Evolutionary conservation across 2,888 invertebrate genomes (phyloP).

Genomic region (Lasioglossum malachurum): DNA sequence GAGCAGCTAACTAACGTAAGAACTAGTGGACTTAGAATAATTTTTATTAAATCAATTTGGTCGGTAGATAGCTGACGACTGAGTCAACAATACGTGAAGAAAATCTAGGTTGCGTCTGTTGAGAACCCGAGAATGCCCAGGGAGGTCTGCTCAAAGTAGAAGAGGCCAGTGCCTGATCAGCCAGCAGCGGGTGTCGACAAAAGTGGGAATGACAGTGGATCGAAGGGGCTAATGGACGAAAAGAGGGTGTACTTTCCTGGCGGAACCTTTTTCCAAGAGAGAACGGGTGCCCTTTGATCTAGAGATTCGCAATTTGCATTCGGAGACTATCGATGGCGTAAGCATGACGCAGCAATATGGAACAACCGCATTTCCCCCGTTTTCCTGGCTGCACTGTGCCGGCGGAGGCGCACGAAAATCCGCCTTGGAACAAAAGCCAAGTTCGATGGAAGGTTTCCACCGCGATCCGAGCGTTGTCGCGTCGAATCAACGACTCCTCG

Average conservation of each 20-base stretch:
- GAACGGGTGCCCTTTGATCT: conserved; percentile 19
- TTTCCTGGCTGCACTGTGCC: neutral
- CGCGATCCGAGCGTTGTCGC: conserved; percentile 5
- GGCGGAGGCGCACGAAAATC: neutral
- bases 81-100: neutral
- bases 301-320: conserved; percentile 37
- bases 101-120: neutral
- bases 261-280: neutral
- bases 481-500: conserved; percentile 44
- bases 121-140: neutral
- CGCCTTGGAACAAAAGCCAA: conserved; percentile 40
- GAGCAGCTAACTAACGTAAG: neutral
- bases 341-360: conserved; percentile 46
- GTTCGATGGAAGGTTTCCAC: conserved; percentile 49
- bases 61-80: neutral
- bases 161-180: neutral
- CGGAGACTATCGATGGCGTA: conserved; percentile 19
- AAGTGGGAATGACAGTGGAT: neutral
- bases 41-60: neutral
- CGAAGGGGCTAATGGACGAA: neutral
- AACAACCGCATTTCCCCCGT: conserved; percentile 29
- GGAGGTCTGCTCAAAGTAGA: neutral
- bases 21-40: neutral
- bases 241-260: neutral
- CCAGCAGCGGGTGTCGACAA: neutral